Conservation (phyloP, 1,140 invertebrate species). For the Acromyrmex echinatior region DNA sequence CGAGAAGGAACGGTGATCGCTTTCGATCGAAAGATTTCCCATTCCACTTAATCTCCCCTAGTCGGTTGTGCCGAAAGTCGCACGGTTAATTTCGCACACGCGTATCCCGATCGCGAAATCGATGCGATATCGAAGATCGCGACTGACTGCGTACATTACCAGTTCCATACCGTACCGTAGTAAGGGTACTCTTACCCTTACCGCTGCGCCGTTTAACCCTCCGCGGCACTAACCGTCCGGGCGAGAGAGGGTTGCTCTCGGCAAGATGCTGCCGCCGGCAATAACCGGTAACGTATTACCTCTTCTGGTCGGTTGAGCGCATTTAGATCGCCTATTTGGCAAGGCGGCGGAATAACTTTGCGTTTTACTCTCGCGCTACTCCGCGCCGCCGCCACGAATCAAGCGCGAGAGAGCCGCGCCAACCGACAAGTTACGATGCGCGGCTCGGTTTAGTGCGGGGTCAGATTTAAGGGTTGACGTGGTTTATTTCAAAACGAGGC, state of each 20-base stretch:
- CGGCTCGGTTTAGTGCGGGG: conserved; percentile 39
- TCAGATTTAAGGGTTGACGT: conserved; percentile 32
- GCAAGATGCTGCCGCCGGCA: conserved; percentile 81
- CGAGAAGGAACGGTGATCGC: conserved; percentile 36
- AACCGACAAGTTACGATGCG: conserved; percentile 67
- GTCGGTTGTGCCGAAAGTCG: conserved; percentile 37
- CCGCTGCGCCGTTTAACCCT: background rate
- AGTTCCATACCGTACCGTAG: background rate
- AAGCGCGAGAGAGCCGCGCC: conserved; percentile 71
- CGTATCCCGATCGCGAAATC: conserved; percentile 44
- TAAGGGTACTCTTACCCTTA: background rate
- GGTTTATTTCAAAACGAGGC: conserved; percentile 36
- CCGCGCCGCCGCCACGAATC: conserved; percentile 69
- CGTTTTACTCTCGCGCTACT: conserved; percentile 73
- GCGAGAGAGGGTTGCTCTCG: conserved; percentile 66
- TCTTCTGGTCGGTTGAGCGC: conserved; percentile 82
- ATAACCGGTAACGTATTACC: conserved; percentile 83
- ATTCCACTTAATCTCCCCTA: background rate
- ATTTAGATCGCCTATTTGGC: conserved; percentile 83
- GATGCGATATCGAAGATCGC: conserved; percentile 55
- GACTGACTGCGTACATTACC: conserved; percentile 66
- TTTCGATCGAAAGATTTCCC: conserved; percentile 66
- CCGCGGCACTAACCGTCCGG: conserved; percentile 52
- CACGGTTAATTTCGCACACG: conserved; percentile 71
- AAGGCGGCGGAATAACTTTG: conserved; percentile 81